Base-by-base conservation (phyloP, 1,140 invertebrate genomes). In the Conopomorpha cramerella region DNA sequence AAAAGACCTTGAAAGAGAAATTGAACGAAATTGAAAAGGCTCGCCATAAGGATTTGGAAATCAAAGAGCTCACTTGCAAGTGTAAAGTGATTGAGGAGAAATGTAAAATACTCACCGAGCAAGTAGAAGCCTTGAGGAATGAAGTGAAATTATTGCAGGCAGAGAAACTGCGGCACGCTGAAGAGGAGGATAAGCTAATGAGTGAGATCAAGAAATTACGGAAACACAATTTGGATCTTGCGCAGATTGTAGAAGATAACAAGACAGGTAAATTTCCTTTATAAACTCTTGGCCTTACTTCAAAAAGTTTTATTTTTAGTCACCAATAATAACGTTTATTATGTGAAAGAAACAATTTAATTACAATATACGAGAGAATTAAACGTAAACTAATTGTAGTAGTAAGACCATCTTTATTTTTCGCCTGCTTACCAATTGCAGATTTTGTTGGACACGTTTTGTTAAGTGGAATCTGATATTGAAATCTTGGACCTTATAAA, bases 1-100 rank as follows among this genome's bases (percentile, higher is more conserved):
- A 45, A 36, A 27, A 11, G 3, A 50, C 46, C 23, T 12, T 59
- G 2, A 39, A 43, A 30, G 55, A 62, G 26, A 55, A 52, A 30
- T 46, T 52, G 2, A 18, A 8, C 6, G 38, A 39, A 3, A 36
- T 51, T 15, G 41, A 49, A 37, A 28, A 27, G 14, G 14, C 39
- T 6, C 38, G n/a, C n/a, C n/a, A n/a, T n/a, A n/a, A n/a, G n/a
- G n/a, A n/a, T n/a, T n/a, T n/a, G n/a, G n/a, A n/a, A n/a, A n/a
- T 49, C 4, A 51, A 45, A 40, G 49, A n/a, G n/a, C n/a, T n/a
- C n/a, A n/a, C n/a, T n/a, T 7, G 28, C 43, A 15, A 42, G 23
- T 41, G 33, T 17, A 34, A 41, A 29, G 41, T 33, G 38, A 25
- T 47, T n/a, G 25, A 41, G 38, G 38, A 49, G 15, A 48, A 45